Base-by-base conservation (phyloP, 2,797 vertebrate genomes). In the Chaunax sp. region DNA sequence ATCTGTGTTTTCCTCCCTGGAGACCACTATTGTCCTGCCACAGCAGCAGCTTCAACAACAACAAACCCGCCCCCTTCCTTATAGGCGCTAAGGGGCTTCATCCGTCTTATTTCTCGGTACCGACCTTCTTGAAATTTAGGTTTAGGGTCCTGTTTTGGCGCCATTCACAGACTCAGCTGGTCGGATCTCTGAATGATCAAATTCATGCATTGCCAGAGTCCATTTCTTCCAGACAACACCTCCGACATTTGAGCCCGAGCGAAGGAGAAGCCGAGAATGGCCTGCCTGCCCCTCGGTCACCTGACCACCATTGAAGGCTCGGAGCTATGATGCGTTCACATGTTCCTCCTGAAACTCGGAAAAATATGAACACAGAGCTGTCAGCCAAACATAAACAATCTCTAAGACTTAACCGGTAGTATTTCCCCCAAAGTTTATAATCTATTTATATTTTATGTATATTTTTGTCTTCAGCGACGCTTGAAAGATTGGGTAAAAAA, bases 131-230 rank as follows among this genome's bases (percentile, higher is more conserved):
- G 95, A 96, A 98, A 98, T 92, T 98, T 98, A 77, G 97, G 97
- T 92, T 96, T 98, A 91, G 97, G 97, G 95, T 98, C 97, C 94
- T 97, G 97, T 96, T 98, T 98, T 94, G 97, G 97, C 96, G 97
- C 97, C 97, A 98, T 98, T 98, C 95, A 97, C 95, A 92, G 93
- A 93, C 92, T 94, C 94, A 93, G 82, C 93, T 87, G 92, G 72
- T 90, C 90, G 91, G 91, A 92, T 88, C 90, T 87, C 92, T 90
- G 93, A 90, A 85, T 78, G 92, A 92, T 93, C 90, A 94, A 90
- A 92, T 90, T 87, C 92, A 88, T 75, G 92, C 94, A 94, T 94
- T 87, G 90, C 94, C 93, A 92, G 89, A 87, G 91, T 87, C 90
- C 91, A 93, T 90, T 87, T 92, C 89, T 83, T 90, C 92, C 93